Evolutionary conservation across 2,113 vertebrate genomes (phyloP).

Genomic region (Nyctereutes procyonoides): DNA sequence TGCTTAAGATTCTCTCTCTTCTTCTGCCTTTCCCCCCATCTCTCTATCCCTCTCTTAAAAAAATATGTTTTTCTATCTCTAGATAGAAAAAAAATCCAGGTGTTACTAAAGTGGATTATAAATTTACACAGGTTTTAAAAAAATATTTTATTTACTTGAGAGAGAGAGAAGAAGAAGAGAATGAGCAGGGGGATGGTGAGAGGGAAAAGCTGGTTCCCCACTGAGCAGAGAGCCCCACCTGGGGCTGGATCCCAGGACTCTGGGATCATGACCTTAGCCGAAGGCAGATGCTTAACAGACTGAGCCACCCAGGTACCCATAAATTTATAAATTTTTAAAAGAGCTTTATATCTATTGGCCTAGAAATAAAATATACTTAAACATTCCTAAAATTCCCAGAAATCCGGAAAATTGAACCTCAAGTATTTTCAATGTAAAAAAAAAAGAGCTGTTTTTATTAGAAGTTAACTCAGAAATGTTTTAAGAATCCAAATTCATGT

Average conservation of each 20-base stretch:
- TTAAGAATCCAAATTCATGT: not conserved
- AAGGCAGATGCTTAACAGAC: not conserved
- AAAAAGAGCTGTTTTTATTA: not conserved
- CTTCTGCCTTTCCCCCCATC: not conserved
- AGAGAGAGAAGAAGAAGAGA: not conserved
- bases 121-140: not conserved
- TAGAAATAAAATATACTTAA: constrained; percentile 21
- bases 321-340: not conserved
- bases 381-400: not conserved
- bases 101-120: not conserved
- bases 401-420: not conserved
- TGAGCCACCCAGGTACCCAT: not conserved
- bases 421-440: constrained; percentile 28
- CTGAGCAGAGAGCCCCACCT: not conserved
- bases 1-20: not conserved
- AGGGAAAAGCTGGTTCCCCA: not conserved
- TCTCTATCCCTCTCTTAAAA: not conserved
- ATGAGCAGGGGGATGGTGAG: not conserved
- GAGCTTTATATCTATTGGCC: not conserved
- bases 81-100: not conserved
- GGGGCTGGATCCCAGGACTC: not conserved
- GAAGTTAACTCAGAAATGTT: constrained; percentile 1
- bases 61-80: not conserved
- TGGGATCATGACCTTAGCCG: not conserved
- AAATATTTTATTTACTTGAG: not conserved